These are phyloP conservation scores for Trachemys scripta DNA, from an alignment of 2,113 vertebrate genomes.

Conservation along the genomic window DNA sequence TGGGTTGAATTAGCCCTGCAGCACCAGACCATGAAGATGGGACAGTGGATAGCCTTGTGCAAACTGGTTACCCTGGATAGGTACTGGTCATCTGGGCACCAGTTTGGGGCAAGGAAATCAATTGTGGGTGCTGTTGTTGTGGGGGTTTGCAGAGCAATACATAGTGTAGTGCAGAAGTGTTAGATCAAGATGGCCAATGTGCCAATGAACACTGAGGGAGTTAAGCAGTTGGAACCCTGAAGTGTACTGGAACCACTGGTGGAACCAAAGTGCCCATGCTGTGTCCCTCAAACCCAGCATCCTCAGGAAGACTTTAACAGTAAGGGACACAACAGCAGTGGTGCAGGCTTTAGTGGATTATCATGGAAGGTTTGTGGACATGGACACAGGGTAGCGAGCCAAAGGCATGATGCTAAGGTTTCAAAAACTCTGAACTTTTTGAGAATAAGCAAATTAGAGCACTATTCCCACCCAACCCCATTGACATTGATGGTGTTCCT, in stretches of 20 bases:
- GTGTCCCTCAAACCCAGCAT: background rate
- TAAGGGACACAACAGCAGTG: background rate
- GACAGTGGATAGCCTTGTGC: background rate
- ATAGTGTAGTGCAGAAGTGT: background rate
- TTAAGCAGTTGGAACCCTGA: background rate
- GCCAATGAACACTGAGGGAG: background rate
- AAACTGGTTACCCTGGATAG: background rate
- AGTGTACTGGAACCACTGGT: background rate
- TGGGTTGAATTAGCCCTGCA: background rate
- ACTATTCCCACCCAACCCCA: background rate
- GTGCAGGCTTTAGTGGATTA: background rate
- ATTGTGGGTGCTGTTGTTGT: background rate
- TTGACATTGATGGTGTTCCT: background rate
- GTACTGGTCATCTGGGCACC: background rate
- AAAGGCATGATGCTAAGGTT: background rate
- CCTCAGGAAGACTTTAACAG: background rate
- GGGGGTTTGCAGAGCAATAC: background rate
- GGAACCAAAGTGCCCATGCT: background rate
- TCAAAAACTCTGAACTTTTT: background rate
- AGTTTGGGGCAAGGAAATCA: background rate
- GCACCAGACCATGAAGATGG: background rate
- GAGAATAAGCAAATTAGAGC: background rate
- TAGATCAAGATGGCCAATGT: background rate
- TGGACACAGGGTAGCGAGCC: background rate
- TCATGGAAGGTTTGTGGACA: background rate